phyloP scores from a whole-genome alignment of 2,113 vertebrate genomes.

The Nothoprocta perdicaria region DNA sequence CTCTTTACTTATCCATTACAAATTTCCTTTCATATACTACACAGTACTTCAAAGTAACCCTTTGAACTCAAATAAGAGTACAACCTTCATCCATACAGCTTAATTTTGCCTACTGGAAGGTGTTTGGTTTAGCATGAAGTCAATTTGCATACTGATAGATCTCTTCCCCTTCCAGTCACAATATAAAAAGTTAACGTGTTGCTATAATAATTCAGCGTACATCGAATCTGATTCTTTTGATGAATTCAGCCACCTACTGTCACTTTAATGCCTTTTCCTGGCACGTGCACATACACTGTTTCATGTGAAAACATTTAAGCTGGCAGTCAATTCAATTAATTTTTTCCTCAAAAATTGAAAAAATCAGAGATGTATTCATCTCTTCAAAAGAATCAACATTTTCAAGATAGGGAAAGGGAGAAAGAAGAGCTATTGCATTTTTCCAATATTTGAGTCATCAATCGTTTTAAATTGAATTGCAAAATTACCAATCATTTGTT shows the following conservation, averaged over 20 bases:
- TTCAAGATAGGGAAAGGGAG: not conserved
- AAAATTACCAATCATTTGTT: slow-evolving; percentile 41
- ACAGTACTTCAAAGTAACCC: not conserved
- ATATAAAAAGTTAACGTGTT: not conserved
- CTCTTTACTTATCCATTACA: not conserved
- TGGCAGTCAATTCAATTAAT: not conserved
- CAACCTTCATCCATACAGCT: not conserved
- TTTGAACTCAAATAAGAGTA: slow-evolving; percentile 20
- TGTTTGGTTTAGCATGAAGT: slow-evolving; percentile 14
- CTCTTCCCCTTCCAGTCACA: slow-evolving; percentile 30
- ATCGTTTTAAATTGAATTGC: not conserved
- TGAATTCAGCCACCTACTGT: slow-evolving; percentile 12
- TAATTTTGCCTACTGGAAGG: slow-evolving; percentile 19
- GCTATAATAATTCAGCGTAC: not conserved
- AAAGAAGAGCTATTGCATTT: not conserved
- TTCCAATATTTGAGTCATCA: not conserved
- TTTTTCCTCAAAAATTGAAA: not conserved
- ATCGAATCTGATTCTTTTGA: slow-evolving; percentile 26
- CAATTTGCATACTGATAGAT: slow-evolving; percentile 47
- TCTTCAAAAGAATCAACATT: not conserved
- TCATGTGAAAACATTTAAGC: slow-evolving; percentile 1
- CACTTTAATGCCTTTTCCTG: not conserved
- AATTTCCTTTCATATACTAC: not conserved
- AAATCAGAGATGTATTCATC: not conserved
- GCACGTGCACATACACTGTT: not conserved